Base-by-base conservation (phyloP, 2,113 vertebrate genomes). In the Gasterosteus nipponicus region DNA sequence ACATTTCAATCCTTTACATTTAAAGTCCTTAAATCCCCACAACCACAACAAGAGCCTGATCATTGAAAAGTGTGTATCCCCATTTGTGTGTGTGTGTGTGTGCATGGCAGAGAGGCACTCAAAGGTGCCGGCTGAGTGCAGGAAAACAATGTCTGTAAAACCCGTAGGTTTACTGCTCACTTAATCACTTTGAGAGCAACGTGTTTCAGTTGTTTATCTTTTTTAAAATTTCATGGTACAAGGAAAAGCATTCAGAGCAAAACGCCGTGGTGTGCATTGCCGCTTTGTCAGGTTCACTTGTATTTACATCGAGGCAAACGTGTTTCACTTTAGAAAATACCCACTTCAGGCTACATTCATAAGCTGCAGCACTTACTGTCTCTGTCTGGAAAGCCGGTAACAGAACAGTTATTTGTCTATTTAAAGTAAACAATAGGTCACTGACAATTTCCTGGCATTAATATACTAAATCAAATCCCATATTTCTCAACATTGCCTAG, bases 181-280 rank as follows among this genome's bases (percentile, higher is more conserved):
- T 65, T 81, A 78, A 75, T 83, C 84, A 61, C 80, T 82, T 77
- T 73, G 15, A 85, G 54, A 69, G 72, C 59, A 78, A 79, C 86
- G 56, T 69, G 80, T 80, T 87, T 81, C 33, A 35, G 74, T 60
- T 87, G 80, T 89, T 90, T 81, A 51, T 86, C 87, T 86, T 82
- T 26, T 85, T 89, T 73, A 88, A 87, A 89, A 75, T 83, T 80
- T 90, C 69, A 90, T 81, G 67, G 16, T 53, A 63, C 84, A 81
- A 65, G 82, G 73, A 77, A 88, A 90, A 85, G 74, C 74, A 44
- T 84, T 85, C 70, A 69, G 65, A 59, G 69, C 22, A 65, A 74
- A 42, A 66, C 38, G 59, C 33, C 31, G 10, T 7, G 15, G 39
- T 60, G 60, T 73, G 67, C 46, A 8, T 26, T 4, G 38, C 69